Conservation (phyloP, 1,140 invertebrate genomes). For the Metopolophium dirhodum region DNA sequence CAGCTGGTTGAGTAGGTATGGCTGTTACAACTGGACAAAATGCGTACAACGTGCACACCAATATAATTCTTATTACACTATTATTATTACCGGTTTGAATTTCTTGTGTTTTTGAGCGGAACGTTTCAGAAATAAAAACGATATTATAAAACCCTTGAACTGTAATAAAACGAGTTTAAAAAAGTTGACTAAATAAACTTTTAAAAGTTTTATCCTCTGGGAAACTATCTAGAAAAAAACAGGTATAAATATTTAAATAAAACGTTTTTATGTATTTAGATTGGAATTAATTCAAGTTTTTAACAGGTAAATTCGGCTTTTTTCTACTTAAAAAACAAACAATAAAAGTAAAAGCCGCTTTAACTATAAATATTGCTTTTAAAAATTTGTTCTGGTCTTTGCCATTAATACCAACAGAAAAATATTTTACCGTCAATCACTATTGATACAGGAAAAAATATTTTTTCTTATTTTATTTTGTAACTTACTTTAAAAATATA, state of each 20-base stretch:
- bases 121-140: background rate
- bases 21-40: background rate
- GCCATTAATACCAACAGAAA: background rate
- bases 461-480: background rate
- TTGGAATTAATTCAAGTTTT: slow-evolving; percentile 31
- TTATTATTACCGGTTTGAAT: background rate
- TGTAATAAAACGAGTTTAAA: slow-evolving; percentile 26
- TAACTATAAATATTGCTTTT: background rate
- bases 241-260: slow-evolving; percentile 9
- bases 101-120: background rate
- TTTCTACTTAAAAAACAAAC: slow-evolving; percentile 17
- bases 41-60: background rate
- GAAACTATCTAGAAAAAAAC: background rate
- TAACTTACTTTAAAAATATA: background rate
- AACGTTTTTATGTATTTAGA: slow-evolving; percentile 34
- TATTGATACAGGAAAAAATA: background rate
- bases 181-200: slow-evolving; percentile 38
- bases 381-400: background rate
- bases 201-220: background rate
- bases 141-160: slow-evolving; percentile 43
- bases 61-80: background rate
- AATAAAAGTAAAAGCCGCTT: background rate
- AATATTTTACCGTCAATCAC: background rate
- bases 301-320: slow-evolving; percentile 27
- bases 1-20: background rate